Evolutionary conservation across 2,113 vertebrate genomes (phyloP).

Genomic region (Rhabdomys dilectus): DNA sequence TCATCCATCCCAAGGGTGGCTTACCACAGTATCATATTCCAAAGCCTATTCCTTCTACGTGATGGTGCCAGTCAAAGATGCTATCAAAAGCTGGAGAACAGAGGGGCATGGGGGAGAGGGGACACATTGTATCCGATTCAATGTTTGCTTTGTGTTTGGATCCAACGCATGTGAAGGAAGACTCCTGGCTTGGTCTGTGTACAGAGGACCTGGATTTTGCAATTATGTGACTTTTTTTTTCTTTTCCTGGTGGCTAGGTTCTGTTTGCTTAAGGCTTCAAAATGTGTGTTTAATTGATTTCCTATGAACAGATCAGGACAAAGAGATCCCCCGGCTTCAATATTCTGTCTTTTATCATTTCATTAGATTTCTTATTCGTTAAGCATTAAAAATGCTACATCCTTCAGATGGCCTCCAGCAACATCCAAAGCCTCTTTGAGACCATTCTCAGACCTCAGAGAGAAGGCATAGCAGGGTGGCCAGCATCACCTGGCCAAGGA

Average conservation of each 20-base stretch:
- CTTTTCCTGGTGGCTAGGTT: neutral
- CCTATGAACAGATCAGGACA: neutral
- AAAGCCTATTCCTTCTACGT: neutral
- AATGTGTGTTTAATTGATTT: neutral
- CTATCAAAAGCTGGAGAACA: neutral
- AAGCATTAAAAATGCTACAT: neutral
- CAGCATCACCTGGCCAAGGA: neutral
- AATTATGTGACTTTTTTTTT: neutral
- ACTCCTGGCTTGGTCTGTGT: neutral
- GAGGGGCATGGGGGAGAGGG: neutral
- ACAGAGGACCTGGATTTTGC: neutral
- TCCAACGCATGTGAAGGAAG: neutral
- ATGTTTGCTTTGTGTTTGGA: neutral
- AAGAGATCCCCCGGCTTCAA: neutral
- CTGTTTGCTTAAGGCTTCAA: neutral
- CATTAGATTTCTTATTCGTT: neutral
- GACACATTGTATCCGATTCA: neutral
- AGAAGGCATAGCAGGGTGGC: neutral
- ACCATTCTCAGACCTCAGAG: neutral
- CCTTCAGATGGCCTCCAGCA: neutral
- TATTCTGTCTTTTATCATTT: constrained; percentile 1
- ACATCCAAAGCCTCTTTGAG: neutral
- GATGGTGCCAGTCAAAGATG: neutral
- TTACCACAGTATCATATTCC: neutral
- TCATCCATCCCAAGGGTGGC: neutral